Base-by-base conservation (phyloP, 2,113 vertebrate genomes). In the Murina feae region DNA sequence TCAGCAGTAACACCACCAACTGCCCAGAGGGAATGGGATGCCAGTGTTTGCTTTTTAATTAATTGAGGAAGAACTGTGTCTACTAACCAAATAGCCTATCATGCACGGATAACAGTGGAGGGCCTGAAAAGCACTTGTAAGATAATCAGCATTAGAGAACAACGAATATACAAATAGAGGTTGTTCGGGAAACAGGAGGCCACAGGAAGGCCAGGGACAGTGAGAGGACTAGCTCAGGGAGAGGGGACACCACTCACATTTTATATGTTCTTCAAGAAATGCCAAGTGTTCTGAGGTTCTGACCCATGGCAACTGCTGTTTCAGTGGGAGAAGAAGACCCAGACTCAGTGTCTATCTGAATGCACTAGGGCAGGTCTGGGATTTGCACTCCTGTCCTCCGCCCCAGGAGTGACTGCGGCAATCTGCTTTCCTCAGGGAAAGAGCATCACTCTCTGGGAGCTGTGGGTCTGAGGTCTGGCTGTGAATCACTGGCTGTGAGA, bases 21-120 rank as follows among this genome's bases (percentile, higher is more conserved):
- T 4, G 51, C 65, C 71, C 4, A 30, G 39, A 81, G 80, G 32
- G 65, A 87, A 47, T 3, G 4, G 55, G 76, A 68, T 2, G 37
- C 66, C 75, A n/a, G 21, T 66, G 68, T 66, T 90, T 66, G 75
- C 47, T 94, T 95, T 93, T 60, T 82, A 66, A 90, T 88, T 51
- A 75, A 94, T 63, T 60, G 84, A 87, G 93, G 78, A 84, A 94
- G 93, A 89, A 72, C 0, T 66, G 86, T 65, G 68, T 72, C 93
- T 87, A 44, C 83, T 80, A 72, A 96, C 89, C 95, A 87, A 94
- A 90, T 74, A 42, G 47, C 9, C 39, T 76, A 42, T 10, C 65
- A 63, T 21, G 83, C 60, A 37, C 35, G 83, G 89, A 14, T 89
- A 44, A 84, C 47, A 20, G 35, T 0, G 21, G 65, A 86, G 84